Base-by-base conservation (phyloP, 2,797 vertebrate species). In the Dendrocincla fuliginosa region DNA sequence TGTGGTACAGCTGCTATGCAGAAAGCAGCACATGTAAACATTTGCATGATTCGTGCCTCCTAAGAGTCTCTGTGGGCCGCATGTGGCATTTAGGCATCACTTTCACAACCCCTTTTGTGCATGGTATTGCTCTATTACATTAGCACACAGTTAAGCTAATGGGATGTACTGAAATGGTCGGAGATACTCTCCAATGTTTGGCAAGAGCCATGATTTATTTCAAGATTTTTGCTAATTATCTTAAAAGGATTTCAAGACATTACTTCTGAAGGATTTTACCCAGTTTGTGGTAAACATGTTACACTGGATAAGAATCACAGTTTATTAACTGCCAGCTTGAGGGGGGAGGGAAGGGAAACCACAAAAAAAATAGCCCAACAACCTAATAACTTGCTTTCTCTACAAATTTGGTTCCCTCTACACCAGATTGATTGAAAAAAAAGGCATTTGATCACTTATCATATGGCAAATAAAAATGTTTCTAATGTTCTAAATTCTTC, bases 1-100 rank as follows among this genome's bases (percentile, higher is more conserved):
- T 85, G 84, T 17, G 83, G 41, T 96, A 83, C 91, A 90, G 89
- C 93, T 96, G 96, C 96, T 93, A 15, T 37, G 27, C 68, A 97
- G 94, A 76, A 74, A 84, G 74, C 52, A 94, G 74, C 92, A 95
- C 76, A 75, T 50, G 65, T 49, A 96, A 97, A 89, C 33, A 94
- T 86, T 93, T 78, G 77, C 90, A 95, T 55, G 69, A 93, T 79
- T 79, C 30, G 17, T 81, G 81, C 90, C 93, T 96, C 94, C 71
- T 46, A 52, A 64, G 32, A 86, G 89, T 4, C 56, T 80, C 85
- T 57, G 56, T 63, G 84, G 84, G 61, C 73, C 0, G 25, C 84
- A 42, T 74, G 61, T 93, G 90, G 90, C 94, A 84, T 90, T 89
- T 65, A 90, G 90, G 78, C 93, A 94, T 93, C 46, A 47, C 70